A percentile compares a stretch with the other conserved stretches of the same genome.
Conservation (phyloP, 2,888 invertebrate genomes). For the Microdon myrmicae region DNA sequence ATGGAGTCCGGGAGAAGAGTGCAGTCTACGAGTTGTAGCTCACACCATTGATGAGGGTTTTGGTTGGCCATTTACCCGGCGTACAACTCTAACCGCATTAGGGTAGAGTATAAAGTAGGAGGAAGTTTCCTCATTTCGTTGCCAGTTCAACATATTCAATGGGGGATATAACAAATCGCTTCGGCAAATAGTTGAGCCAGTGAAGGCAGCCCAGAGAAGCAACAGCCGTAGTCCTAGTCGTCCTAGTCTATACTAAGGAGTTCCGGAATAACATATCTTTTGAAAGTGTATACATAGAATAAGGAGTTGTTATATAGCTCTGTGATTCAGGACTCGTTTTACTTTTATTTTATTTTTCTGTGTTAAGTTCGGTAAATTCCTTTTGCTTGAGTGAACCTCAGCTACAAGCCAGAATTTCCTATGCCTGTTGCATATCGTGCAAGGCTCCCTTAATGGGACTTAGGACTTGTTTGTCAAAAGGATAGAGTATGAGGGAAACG, state of each 20-base stretch:
- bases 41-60: neutral
- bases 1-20: conserved; percentile 15
- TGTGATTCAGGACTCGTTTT: conserved; percentile 19
- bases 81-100: conserved; percentile 32
- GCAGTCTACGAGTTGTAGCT: neutral
- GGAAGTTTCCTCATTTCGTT: conserved; percentile 21
- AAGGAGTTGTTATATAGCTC: conserved; percentile 33
- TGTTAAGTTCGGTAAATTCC: conserved; percentile 53
- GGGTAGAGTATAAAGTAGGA: conserved; percentile 35
- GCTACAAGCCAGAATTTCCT: conserved; percentile 42
- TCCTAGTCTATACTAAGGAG: too few relatives aligned
- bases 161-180: conserved; percentile 41
- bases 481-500: conserved; percentile 3
- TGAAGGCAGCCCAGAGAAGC: conserved; percentile 21
- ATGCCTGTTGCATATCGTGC: conserved; percentile 47
- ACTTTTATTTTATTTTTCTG: conserved; percentile 19
- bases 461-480: conserved; percentile 33
- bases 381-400: conserved; percentile 63
- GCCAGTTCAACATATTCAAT: conserved; percentile 31
- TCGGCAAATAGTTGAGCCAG: conserved; percentile 40
- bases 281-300: conserved; percentile 15
- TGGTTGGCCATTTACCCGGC: conserved; percentile 14
- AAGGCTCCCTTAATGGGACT: conserved; percentile 39
- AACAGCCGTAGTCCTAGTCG: conserved; percentile 44
- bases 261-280: conserved; percentile 27